A percentile compares a stretch with the other conserved stretches of the same genome.
Evolutionary conservation across 92 coral and sea anemone species (phyloP).

Genomic region (Phenganax marumi): DNA sequence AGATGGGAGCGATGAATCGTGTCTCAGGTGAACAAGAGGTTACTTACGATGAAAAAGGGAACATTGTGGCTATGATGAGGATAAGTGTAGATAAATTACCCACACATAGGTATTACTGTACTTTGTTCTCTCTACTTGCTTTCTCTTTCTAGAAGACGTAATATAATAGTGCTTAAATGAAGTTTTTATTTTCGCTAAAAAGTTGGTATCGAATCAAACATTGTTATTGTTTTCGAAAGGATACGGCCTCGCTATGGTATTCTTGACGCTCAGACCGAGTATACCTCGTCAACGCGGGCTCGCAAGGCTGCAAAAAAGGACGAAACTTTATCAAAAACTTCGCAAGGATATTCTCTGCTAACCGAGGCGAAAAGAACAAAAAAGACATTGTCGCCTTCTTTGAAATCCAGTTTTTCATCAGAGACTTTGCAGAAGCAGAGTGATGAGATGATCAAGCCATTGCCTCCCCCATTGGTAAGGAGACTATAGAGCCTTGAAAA

Average conservation of each 20-base stretch:
- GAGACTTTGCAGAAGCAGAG: constrained; percentile 28
- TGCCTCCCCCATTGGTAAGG: constrained; percentile 95
- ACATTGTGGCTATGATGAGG: constrained; percentile 83
- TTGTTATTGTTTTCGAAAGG: constrained; percentile 49
- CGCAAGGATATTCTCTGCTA: constrained; percentile 1
- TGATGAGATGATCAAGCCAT: constrained; percentile 65
- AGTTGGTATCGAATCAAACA: background rate
- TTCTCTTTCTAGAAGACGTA: background rate
- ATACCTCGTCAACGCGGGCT: constrained; percentile 7
- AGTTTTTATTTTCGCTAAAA: background rate
- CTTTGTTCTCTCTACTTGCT: background rate
- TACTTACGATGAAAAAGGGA: constrained; percentile 86
- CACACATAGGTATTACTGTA: constrained; percentile 69
- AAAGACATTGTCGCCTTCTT: constrained; percentile 20
- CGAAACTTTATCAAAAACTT: background rate
- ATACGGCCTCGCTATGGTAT: constrained; percentile 75
- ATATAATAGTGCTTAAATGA: background rate
- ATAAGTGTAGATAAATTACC: constrained; percentile 85
- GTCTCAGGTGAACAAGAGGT: constrained; percentile 91
- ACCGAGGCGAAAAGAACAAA: constrained; percentile 9
- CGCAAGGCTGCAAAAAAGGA: constrained; percentile 14
- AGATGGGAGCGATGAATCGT: constrained; percentile 75
- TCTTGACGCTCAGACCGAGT: constrained; percentile 67
- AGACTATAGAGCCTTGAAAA: background rate
- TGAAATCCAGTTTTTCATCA: constrained; percentile 32